Evolutionary conservation across 2,888 invertebrate species (phyloP), one percentile per base, ranked within the genome.

Genomic region (Drosophila kambysellisi): DNA sequence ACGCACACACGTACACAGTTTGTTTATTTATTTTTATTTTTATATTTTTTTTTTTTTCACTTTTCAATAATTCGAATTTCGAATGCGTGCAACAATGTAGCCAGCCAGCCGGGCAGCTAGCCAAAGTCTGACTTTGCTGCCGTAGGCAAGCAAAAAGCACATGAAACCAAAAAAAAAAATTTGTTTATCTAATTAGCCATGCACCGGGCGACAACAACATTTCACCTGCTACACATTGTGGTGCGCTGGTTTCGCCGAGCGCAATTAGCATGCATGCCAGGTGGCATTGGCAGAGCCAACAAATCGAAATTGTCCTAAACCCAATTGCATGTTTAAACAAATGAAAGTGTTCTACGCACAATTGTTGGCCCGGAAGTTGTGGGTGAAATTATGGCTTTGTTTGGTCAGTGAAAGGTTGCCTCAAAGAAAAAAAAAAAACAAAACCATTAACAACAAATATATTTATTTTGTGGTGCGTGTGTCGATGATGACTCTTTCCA

Each of bases 161-260:
- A 54, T 48, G 37, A 74, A 66, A 62, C 61, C 46, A 25, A 25
- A 33, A 33, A 33, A 12, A 52, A 68, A 78, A 83, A 88, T 83
- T 88, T 89, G 82, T 89, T 87, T 85, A 83, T 83, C 86, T 88
- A 88, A 88, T 87, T 87, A 88, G 85, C 80, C 74, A 87, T 87
- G 87, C 87, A 74, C 63, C 48, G 74, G 76, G 84, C 83, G 81
- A 79, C 81, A 76, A 70, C 82, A 71, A 71, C 74, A 77, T 80
- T 80, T 80, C 80, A 80, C 80, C 74, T 53, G 52, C 48, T 57
- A 37, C 25, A 29, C n/a, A 39, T 77, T 58, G 57, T 67, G 68
- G 61, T 60, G 33, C 43, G 20, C 59, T 62, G 74, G 61, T 85
- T 85, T 85, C 88, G 88, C 85, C 79, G n/a, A 88, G 76, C 54